Percentiles rank a stretch among this genome's conserved stretches.
Evolutionary conservation across 2,113 vertebrate genomes (phyloP).

Genomic region (Neolamprologus hecqui): DNA sequence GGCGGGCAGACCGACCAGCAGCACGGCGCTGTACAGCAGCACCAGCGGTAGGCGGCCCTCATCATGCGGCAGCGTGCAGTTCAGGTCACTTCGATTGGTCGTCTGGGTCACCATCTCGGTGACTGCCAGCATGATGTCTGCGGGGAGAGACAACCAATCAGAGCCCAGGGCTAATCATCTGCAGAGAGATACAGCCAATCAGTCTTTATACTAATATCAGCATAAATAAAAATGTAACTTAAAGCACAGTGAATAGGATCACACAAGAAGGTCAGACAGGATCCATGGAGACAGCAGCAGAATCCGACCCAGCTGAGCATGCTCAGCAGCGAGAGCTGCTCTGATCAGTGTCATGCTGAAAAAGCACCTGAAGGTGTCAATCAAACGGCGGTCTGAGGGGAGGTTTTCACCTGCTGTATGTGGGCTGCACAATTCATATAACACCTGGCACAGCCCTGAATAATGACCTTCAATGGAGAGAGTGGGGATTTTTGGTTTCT

Average conservation of each 20-base stretch:
- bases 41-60: slow-evolving; percentile 56
- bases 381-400: neutral
- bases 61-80: slow-evolving; percentile 31
- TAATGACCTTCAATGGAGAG: neutral
- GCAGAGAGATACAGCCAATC: neutral
- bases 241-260: neutral
- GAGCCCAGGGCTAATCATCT: neutral
- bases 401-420: neutral
- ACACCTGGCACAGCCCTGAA: neutral
- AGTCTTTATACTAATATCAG: neutral
- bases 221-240: neutral
- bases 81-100: fast-evolving
- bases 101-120: fast-evolving
- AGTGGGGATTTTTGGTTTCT: neutral
- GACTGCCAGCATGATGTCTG: neutral
- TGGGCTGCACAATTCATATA: neutral
- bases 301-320: neutral
- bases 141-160: neutral
- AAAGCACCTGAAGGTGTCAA: neutral
- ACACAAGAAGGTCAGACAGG: neutral
- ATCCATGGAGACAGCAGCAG: neutral
- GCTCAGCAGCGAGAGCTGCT: neutral
- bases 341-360: neutral
- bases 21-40: slow-evolving; percentile 71
- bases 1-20: slow-evolving; percentile 74